Percentiles rank a stretch among this genome's conserved stretches.
Conservation (phyloP, 2,797 vertebrate species). For the Phoeniculus purpureus region DNA sequence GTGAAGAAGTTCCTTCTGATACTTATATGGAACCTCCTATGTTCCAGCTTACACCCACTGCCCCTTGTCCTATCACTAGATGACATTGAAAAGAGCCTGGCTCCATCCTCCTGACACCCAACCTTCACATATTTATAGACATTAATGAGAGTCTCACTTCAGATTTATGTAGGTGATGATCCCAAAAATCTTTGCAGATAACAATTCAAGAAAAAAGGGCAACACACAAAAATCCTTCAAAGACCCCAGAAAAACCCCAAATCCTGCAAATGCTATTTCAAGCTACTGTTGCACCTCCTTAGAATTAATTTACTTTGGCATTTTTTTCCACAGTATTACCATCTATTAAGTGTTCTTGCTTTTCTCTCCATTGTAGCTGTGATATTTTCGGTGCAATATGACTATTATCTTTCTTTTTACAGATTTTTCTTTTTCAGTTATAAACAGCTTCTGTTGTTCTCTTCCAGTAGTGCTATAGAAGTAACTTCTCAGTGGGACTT, state of each 20-base stretch:
- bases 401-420: not conserved
- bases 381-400: not conserved
- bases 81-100: no score
- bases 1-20: no score
- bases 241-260: not conserved
- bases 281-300: not conserved
- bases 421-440: not conserved
- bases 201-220: no score
- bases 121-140: no score
- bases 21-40: no score
- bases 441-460: not conserved
- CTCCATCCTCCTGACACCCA: no score
- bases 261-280: not conserved
- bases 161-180: no score
- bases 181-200: no score
- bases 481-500: not conserved
- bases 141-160: no score
- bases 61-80: no score
- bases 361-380: not conserved
- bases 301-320: not conserved
- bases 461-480: not conserved
- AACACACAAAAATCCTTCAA: no score
- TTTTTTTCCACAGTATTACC: not conserved
- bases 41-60: no score
- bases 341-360: not conserved